A percentile compares a stretch with the other conserved stretches of the same genome.
Evolutionary conservation across 2,888 invertebrate genomes (phyloP).

Genomic region (Lamellibrachia satsuma): DNA sequence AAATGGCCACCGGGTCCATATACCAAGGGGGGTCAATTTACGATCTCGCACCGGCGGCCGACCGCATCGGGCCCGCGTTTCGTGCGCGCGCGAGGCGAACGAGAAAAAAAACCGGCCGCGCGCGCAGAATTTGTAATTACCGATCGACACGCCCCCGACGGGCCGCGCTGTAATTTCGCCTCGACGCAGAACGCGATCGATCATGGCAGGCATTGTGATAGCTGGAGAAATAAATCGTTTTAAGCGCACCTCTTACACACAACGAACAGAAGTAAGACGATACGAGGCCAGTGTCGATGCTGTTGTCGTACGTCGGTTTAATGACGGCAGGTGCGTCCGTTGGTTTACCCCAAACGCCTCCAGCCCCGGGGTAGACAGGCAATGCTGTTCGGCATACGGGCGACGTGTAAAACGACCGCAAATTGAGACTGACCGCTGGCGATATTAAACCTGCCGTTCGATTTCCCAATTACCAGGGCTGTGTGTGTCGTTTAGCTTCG

Average conservation of each 20-base stretch:
- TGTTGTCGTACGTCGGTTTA: neutral
- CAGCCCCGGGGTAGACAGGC: neutral
- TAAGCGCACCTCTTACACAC: constrained; percentile 6
- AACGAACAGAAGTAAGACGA: neutral
- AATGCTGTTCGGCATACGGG: neutral
- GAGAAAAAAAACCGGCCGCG: neutral
- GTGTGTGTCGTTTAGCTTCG: neutral
- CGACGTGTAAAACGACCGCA: neutral
- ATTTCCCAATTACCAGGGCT: neutral
- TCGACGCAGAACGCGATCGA: neutral
- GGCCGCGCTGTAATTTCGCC: neutral
- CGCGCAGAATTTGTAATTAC: constrained; percentile 13
- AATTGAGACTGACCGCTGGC: neutral
- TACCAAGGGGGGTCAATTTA: too few relatives aligned
- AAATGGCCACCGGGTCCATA: too few relatives aligned
- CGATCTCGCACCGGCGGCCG: neutral
- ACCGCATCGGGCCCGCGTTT: neutral
- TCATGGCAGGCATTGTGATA: neutral
- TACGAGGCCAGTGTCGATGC: neutral
- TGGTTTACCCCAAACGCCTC: neutral
- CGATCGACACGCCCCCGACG: neutral
- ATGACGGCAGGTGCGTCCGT: constrained; percentile 5
- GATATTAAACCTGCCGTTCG: neutral
- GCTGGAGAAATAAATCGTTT: neutral
- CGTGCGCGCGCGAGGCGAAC: neutral